These are phyloP conservation scores for Knipowitschia caucasica DNA, from an alignment of 2,797 vertebrate species.

Conservation along the genomic window DNA sequence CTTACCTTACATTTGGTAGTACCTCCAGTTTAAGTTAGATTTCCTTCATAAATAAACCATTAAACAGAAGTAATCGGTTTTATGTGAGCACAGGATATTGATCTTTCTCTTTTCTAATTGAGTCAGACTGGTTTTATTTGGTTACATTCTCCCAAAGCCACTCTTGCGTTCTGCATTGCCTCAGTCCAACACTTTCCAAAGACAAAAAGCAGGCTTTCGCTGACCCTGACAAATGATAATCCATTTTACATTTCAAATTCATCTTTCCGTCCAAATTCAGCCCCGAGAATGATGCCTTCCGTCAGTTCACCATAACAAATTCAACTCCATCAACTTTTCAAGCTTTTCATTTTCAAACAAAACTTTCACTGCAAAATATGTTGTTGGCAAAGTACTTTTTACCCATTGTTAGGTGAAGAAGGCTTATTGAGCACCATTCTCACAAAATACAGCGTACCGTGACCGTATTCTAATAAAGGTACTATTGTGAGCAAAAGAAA, in stretches of 20 bases:
- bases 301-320: not conserved
- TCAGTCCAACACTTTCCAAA: not conserved
- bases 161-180: not conserved
- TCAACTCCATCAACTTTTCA: not conserved
- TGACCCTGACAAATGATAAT: conserved; percentile 1
- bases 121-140: not conserved
- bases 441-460: conserved; percentile 30
- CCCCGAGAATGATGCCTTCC: too few relatives aligned
- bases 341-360: not conserved
- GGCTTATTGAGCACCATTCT: not conserved
- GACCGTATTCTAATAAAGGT: conserved; percentile 50
- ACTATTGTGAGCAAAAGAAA: conserved; percentile 23
- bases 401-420: too few relatives aligned
- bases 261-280: not conserved
- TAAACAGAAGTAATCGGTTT: not conserved
- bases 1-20: too few relatives aligned
- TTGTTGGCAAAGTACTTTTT: too few relatives aligned
- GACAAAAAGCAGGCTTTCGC: not conserved
- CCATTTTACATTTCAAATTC: conserved; percentile 4
- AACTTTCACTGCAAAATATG: too few relatives aligned
- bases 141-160: not conserved
- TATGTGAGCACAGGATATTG: not conserved
- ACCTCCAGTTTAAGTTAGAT: not conserved
- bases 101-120: not conserved
- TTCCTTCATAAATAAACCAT: not conserved